Conservation (phyloP, 2,113 vertebrate genomes). For the Parus major region DNA sequence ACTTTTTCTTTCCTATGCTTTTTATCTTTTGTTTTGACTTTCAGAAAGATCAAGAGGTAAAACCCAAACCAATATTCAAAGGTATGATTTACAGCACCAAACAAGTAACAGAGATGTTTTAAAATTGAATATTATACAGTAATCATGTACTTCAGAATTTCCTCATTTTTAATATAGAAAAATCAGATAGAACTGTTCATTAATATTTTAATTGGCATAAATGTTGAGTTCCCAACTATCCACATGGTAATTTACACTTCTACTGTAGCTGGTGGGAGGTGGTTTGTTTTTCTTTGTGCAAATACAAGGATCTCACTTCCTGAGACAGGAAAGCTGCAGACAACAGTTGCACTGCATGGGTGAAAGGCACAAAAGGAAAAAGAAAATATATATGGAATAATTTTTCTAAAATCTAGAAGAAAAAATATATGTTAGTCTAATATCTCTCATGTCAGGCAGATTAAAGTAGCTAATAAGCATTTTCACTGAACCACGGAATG, state of each 20-base stretch:
- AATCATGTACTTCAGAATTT: background rate
- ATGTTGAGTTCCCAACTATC: constrained; percentile 12
- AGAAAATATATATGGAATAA: background rate
- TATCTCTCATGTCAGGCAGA: background rate
- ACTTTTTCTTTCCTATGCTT: background rate
- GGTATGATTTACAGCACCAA: background rate
- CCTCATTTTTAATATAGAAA: background rate
- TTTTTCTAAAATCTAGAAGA: background rate
- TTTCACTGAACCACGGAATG: background rate
- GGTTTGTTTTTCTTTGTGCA: constrained; percentile 45
- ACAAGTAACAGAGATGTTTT: background rate
- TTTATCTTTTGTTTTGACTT: constrained; percentile 24
- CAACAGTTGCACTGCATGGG: background rate
- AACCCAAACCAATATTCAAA: background rate
- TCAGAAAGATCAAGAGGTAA: constrained; percentile 2
- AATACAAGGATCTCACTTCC: constrained; percentile 36
- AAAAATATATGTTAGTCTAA: background rate
- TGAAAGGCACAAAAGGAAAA: constrained; percentile 11
- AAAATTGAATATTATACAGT: background rate
- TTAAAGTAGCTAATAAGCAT: background rate
- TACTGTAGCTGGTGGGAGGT: constrained; percentile 16
- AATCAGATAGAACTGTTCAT: background rate
- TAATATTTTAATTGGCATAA: constrained; percentile 56
- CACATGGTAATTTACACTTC: constrained; percentile 35
- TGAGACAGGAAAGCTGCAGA: background rate